A percentile compares a stretch with the other conserved stretches of the same genome.
phyloP scores from a whole-genome alignment of 2,113 vertebrate genomes.

The Urocolius indicus region DNA sequence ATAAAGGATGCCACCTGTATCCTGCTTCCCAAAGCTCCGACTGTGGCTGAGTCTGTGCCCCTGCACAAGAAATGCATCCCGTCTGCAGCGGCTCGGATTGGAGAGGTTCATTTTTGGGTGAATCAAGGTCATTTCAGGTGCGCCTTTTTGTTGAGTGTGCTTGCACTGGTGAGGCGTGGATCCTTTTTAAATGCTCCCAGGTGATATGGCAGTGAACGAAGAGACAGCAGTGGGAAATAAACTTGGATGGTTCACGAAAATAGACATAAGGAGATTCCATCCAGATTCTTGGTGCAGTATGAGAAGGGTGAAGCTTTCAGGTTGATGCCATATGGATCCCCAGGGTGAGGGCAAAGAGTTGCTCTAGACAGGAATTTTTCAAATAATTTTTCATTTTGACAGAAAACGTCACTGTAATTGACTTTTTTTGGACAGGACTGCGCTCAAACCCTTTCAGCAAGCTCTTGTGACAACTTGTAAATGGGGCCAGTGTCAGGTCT shows the following conservation, averaged over 20 bases:
- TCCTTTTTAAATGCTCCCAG: neutral
- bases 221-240: neutral
- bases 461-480: neutral
- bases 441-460: neutral
- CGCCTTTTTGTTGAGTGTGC: neutral
- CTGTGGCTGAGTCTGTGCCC: accelerated
- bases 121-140: conserved; percentile 16
- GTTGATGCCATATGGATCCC: neutral
- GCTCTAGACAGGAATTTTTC: neutral
- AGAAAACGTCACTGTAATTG: neutral
- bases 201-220: neutral
- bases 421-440: neutral
- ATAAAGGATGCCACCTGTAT: neutral
- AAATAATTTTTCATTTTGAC: neutral
- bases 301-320: neutral
- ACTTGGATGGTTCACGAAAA: neutral
- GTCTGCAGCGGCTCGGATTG: accelerated
- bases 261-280: neutral
- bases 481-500: neutral
- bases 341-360: neutral
- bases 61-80: neutral
- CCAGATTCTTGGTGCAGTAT: neutral
- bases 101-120: neutral
- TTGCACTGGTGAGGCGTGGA: neutral
- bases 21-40: neutral